Evolutionary conservation across 2,113 vertebrate species (phyloP).

Genomic region (Pedetes capensis): DNA sequence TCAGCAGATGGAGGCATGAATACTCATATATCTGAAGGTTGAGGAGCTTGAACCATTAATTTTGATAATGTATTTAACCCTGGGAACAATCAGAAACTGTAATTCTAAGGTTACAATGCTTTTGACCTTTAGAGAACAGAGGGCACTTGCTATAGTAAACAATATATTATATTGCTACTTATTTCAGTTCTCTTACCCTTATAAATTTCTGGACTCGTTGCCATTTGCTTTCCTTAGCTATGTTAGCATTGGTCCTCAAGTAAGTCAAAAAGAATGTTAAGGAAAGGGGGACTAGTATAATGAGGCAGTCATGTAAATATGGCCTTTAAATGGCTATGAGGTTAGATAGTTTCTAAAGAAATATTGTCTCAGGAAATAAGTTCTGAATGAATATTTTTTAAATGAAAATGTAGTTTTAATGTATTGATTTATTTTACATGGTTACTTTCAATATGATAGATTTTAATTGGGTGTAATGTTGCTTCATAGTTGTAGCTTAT

Average conservation of each 20-base stretch:
- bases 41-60: slow-evolving; percentile 92
- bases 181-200: slow-evolving; percentile 90
- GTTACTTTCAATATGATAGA: slow-evolving; percentile 52
- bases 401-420: slow-evolving; percentile 71
- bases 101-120: slow-evolving; percentile 89
- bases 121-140: slow-evolving; percentile 93
- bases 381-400: slow-evolving; percentile 72
- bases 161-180: slow-evolving; percentile 94
- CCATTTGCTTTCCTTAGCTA: slow-evolving; percentile 94
- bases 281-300: slow-evolving; percentile 78
- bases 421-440: slow-evolving; percentile 51
- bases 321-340: slow-evolving; percentile 72
- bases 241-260: slow-evolving; percentile 86
- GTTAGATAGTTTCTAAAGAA: slow-evolving; percentile 78
- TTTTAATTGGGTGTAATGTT: slow-evolving; percentile 74
- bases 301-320: slow-evolving; percentile 84
- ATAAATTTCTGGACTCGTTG: slow-evolving; percentile 90
- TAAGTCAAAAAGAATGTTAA: slow-evolving; percentile 84
- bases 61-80: slow-evolving; percentile 97
- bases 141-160: slow-evolving; percentile 88
- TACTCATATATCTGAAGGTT: slow-evolving; percentile 93
- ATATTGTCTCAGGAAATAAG: slow-evolving; percentile 79
- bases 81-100: slow-evolving; percentile 95
- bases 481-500: slow-evolving; percentile 71
- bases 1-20: slow-evolving; percentile 91